A percentile compares a stretch with the other conserved stretches of the same genome.
Evolutionary conservation across 2,797 vertebrate species (phyloP).

Genomic region (Pseudochaenichthys georgianus): DNA sequence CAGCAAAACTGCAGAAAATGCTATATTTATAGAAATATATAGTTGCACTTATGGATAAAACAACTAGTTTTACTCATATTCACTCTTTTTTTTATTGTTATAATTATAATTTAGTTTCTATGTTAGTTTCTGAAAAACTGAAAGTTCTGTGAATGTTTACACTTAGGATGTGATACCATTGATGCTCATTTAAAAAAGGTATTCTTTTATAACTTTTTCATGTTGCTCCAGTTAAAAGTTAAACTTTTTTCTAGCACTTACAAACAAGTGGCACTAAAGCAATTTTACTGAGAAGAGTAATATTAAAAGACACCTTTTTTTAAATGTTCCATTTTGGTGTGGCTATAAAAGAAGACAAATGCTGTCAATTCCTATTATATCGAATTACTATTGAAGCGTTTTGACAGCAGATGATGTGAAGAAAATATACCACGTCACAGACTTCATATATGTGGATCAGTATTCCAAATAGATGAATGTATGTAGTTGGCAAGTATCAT

Average conservation of each 20-base stretch:
- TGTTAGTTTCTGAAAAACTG: not conserved
- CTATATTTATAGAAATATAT: not conserved
- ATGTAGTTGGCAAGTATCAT: no score
- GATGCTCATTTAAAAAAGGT: not conserved
- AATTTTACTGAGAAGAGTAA: not conserved
- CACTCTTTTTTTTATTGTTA: not conserved
- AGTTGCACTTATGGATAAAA: not conserved
- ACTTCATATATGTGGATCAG: not conserved
- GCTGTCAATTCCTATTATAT: not conserved
- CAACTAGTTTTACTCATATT: not conserved
- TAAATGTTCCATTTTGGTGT: not conserved
- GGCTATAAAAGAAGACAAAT: not conserved
- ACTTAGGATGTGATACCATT: not conserved
- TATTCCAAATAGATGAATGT: not conserved
- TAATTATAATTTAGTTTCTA: not conserved
- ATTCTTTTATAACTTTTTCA: not conserved
- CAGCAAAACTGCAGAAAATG: conserved; percentile 13
- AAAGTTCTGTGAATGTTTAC: not conserved
- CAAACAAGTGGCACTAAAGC: not conserved
- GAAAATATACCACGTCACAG: not conserved
- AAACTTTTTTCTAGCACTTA: not conserved
- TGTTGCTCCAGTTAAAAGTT: not conserved
- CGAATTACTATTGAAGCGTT: not conserved
- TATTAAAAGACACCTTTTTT: not conserved
- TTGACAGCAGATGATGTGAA: not conserved